Evolutionary conservation across 2,113 vertebrate species (phyloP), one percentile per base, ranked within the genome.

Genomic region (Oncorhynchus mykiss): DNA sequence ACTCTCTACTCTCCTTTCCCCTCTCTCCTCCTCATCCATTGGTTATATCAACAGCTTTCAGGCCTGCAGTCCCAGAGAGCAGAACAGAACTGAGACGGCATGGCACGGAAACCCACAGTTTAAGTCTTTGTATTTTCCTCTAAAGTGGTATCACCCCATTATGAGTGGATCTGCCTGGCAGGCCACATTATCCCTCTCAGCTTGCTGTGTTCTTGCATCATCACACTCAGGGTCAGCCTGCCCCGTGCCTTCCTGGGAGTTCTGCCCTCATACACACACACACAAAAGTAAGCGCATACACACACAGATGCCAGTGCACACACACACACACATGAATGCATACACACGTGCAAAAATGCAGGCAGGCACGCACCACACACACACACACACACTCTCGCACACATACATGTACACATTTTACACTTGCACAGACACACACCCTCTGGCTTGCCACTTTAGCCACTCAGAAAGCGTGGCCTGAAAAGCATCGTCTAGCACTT

Each of bases 191-290:
- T 66, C 64, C 64, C 64, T 29, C 64, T 66, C 25, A 66, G 64
- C 64, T 66, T 66, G 64, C 24, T 27, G 22, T 29, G 22, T 24
- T 66, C 64, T 66, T 66, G 64, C 64, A 66, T 66, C 64, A 66
- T 27, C 64, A 66, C 22, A 6, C 25, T 66, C 25, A 66, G 64
- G 64, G 64, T 66, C 64, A 66, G 13, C 24, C 6, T 66, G 64
- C 25, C 64, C 64, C 1, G 22, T 29, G 25, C 25, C 25, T 66
- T 27, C 25, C 25, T 27, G 64, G 13, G 20, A 66, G 7, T 64
- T 24, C 64, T 13, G 13, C 64, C 5, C 64, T 24, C 64, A 66
- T n/a, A 27, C 25, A 66, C 25, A 51, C 48, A 49, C 48, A 51
- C 49, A 3, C 14, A 51, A 12, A 51, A 14, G 49, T 51, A 51